Evolutionary conservation across 2,888 invertebrate genomes (phyloP).

Genomic region (Polyploca ridens): DNA sequence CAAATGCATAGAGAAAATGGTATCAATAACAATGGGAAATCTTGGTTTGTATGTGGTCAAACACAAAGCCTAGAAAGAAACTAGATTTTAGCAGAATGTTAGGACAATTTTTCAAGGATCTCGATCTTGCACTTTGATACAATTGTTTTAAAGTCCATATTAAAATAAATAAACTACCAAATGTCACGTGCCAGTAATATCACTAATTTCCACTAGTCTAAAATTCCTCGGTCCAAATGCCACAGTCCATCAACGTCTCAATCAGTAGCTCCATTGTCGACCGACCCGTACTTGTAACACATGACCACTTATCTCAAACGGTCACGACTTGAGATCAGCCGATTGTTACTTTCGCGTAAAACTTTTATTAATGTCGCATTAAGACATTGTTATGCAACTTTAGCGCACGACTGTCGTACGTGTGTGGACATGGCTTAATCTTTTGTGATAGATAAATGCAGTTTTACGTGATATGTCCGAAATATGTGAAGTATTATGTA

Average conservation of each 20-base stretch:
- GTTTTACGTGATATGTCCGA: constrained; percentile 20
- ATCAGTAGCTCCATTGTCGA: constrained; percentile 5
- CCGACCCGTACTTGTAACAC: constrained; percentile 52
- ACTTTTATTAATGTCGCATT: constrained; percentile 66
- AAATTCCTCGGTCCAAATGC: neutral
- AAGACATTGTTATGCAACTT: constrained; percentile 48
- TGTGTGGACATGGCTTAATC: constrained; percentile 44
- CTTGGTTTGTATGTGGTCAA: too few relatives aligned
- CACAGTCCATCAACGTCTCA: constrained; percentile 3
- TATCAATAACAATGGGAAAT: too few relatives aligned
- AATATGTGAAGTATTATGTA: neutral
- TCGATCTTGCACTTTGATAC: too few relatives aligned
- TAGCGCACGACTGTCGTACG: constrained; percentile 57
- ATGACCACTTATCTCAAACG: constrained; percentile 69
- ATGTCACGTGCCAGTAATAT: neutral
- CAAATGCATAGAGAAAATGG: too few relatives aligned
- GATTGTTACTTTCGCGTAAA: constrained; percentile 59
- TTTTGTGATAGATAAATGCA: constrained; percentile 37
- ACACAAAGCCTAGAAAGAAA: too few relatives aligned
- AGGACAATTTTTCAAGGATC: too few relatives aligned
- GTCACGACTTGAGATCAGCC: constrained; percentile 60
- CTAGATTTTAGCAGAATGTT: too few relatives aligned
- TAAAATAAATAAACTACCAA: too few relatives aligned
- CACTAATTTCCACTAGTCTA: neutral
- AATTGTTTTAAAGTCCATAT: too few relatives aligned